phyloP scores from a whole-genome alignment of 2,797 vertebrate species.

The Hapalemur alaotrensis region DNA sequence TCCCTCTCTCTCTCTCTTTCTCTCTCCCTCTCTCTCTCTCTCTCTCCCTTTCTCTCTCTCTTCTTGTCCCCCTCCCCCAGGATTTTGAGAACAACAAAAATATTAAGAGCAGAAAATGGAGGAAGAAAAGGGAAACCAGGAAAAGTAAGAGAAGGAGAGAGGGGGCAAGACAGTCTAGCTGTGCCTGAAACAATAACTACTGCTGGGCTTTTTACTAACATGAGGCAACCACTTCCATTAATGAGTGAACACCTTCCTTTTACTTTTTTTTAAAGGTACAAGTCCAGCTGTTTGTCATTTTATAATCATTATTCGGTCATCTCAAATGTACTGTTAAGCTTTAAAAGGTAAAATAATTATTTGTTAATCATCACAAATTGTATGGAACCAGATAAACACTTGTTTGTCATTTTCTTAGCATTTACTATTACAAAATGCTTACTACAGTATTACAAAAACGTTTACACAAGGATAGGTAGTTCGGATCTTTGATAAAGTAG shows the following conservation, averaged over 20 bases:
- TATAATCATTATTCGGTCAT: not conserved
- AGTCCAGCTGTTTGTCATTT: not conserved
- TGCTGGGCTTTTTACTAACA: not conserved
- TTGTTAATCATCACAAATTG: not conserved
- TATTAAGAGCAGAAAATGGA: not conserved
- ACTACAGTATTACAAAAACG: not conserved
- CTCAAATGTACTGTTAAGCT: not conserved
- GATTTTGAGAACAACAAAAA: not conserved
- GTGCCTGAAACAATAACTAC: not conserved
- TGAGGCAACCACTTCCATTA: not conserved
- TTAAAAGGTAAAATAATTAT: slow-evolving; percentile 36
- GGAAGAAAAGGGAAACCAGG: not conserved
- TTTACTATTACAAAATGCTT: not conserved
- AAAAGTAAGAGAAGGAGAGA: not conserved
- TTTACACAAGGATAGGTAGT: not conserved
- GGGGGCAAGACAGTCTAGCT: not conserved
- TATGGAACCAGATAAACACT: not conserved
- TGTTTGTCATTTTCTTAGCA: not conserved
- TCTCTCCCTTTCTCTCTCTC: not conserved
- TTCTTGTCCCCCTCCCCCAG: not conserved
- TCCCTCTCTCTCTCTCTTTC: not conserved
- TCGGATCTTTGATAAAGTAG: not conserved
- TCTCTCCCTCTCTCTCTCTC: not conserved
- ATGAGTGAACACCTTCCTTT: not conserved
- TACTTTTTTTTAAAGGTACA: not conserved